A percentile compares a stretch with the other conserved stretches of the same genome.
Evolutionary conservation across 1,140 invertebrate genomes (phyloP).

Genomic region (Trichogramma pretiosum): DNA sequence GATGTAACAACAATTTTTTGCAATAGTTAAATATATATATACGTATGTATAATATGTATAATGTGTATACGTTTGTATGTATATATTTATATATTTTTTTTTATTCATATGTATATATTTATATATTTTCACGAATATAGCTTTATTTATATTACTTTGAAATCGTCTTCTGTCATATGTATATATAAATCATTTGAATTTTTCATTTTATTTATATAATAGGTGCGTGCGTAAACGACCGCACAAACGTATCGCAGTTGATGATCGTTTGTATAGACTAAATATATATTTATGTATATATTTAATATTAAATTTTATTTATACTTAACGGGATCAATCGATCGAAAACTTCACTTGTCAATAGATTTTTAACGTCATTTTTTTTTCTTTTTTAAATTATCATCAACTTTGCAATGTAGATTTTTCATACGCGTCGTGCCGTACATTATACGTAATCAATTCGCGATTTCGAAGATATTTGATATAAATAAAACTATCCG

Average conservation of each 20-base stretch:
- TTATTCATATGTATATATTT: constrained; percentile 19
- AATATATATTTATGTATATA: constrained; percentile 8
- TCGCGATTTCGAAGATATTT: too few relatives aligned
- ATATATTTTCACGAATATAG: constrained; percentile 21
- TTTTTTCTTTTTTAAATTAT: background rate
- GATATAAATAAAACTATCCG: too few relatives aligned
- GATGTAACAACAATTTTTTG: constrained; percentile 45
- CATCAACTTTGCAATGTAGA: constrained; percentile 16
- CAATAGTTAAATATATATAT: constrained; percentile 40
- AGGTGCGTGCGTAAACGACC: constrained; percentile 24
- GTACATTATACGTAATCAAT: constrained; percentile 6
- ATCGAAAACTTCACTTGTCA: background rate
- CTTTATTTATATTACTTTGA: constrained; percentile 24
- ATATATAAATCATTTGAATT: constrained; percentile 30
- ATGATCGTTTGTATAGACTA: constrained; percentile 11
- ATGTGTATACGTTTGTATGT: constrained; percentile 24
- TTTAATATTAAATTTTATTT: too few relatives aligned
- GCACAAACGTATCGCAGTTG: constrained; percentile 22
- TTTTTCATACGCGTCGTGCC: constrained; percentile 6
- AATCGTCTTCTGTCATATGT: constrained; percentile 25
- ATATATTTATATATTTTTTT: constrained; percentile 18
- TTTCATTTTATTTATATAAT: constrained; percentile 18
- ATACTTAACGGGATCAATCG: constrained; percentile 6
- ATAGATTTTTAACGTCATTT: constrained; percentile 6
- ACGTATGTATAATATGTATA: too few relatives aligned